Evolutionary conservation across 2,113 vertebrate genomes (phyloP), one percentile per base, ranked within the genome.

Genomic region (Oncorhynchus clarkii): DNA sequence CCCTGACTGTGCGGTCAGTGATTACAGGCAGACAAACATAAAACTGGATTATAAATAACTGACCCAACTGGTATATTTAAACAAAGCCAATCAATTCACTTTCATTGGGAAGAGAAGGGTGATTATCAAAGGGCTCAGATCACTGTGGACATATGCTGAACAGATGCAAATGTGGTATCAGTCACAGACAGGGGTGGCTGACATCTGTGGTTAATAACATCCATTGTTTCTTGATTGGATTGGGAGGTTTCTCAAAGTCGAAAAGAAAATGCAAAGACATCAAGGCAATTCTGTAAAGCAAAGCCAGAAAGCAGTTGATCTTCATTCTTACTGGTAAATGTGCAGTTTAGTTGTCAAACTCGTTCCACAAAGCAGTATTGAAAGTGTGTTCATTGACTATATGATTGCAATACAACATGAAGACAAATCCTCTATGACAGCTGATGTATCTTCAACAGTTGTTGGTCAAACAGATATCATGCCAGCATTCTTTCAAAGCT

Each of bases 131-230:
- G 67, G 64, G 54, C 24, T 51, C 8, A 22, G 22, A 65, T 39
- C 39, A 45, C 64, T 20, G 73, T 9, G 77, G 73, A 18, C 84
- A 80, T 24, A 73, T 86, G 86, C 39, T 72, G 29, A 16, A 78
- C 88, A 89, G 75, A 84, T 89, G 86, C 70, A 51, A 75, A 74
- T 34, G 26, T 5, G 22, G 54, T 31, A 54, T 49, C 5, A 62
- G 14, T 64, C 31, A 11, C 27, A 39, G 45, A 31, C 22, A 9
- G 29, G 31, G 8, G 11, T 12, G 16, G 77, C 57, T 8, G 2
- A 80, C 86, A 87, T 85, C 75, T 87, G 81, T 74, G 60, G 72
- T 78, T 67, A 78, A 85, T 67, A 79, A 85, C 78, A 71, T 76
- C 14, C 1, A 2, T 49, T 18, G 51, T 14, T 18, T 16, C 16